These are phyloP conservation scores for Tiliqua scincoides DNA, from an alignment of 2,113 vertebrate genomes.

Conservation along the genomic window DNA sequence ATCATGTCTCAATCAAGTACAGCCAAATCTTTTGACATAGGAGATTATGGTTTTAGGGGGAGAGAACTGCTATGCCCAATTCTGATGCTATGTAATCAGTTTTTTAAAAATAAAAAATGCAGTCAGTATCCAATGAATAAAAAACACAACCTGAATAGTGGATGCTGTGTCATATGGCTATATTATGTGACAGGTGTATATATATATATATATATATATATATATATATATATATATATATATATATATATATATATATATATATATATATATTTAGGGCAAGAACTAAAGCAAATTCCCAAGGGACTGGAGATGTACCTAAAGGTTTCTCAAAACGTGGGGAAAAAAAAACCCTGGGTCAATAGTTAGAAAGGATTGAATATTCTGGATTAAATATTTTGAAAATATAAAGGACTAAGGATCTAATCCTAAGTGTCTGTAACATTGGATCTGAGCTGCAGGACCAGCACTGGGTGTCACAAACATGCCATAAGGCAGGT, in stretches of 20 bases:
- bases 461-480: too few relatives aligned
- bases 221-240: too few relatives aligned
- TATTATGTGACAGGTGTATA: neutral
- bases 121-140: neutral
- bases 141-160: neutral
- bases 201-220: too few relatives aligned
- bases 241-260: too few relatives aligned
- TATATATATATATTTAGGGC: too few relatives aligned
- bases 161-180: neutral
- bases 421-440: too few relatives aligned
- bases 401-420: too few relatives aligned
- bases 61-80: neutral
- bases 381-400: too few relatives aligned
- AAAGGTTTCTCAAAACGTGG: neutral
- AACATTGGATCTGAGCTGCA: too few relatives aligned
- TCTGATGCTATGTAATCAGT: neutral
- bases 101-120: neutral
- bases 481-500: too few relatives aligned
- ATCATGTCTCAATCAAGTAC: conserved; percentile 17
- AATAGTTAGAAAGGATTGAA: neutral
- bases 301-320: neutral
- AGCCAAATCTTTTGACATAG: neutral
- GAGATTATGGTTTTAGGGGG: conserved; percentile 1
- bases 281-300: neutral
- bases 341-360: neutral